Evolutionary conservation across 2,113 vertebrate species (phyloP), one percentile per base, ranked within the genome.

Genomic region (Clinocottus analis): DNA sequence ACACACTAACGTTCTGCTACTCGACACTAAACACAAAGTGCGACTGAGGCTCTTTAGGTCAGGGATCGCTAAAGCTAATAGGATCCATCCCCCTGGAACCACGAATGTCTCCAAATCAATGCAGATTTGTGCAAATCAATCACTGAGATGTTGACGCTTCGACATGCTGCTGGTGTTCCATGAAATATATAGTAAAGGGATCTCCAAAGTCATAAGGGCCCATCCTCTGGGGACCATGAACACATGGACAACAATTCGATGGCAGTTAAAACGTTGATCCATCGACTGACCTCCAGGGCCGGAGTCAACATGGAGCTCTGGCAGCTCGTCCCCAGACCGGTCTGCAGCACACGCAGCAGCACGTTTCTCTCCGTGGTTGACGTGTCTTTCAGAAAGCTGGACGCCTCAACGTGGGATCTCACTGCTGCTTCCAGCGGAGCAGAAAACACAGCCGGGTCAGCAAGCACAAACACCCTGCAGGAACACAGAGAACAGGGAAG

Each of bases 401-500:
- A 90, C 0, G 87, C 92, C 83, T 95, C 83, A 0, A 95, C 91
- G 83, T 96, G 94, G 0, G 85, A 85, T 77, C 93, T 72, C 49
- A 97, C 87, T 0, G 94, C 94, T 0, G 87, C 93, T 83, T 96
- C 95, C 85, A 97, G 89, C 2, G 95, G 90, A 61, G 92, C 89
- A 0, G 96, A 95, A 9, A 98, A 94, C 90, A 97, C 92, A 61
- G 92, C 91, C 0, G 96, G 96, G 61, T 97, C 97, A 4, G 95
- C 94, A 43, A 97, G 96, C 84, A 97, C 91, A 86, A 98, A 95
- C 91, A 97, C 94, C 92, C 96, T 97, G 87, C 0, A 66, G 64
- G 51, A 31, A 11, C 14, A 0, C 39, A 39, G 19, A 13, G 53
- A 13, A 9, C 45, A 51, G n/a, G 17, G n/a, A 31, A 33, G 23